phyloP scores from a whole-genome alignment of 2,888 invertebrate genomes.

The Acleris emargana region DNA sequence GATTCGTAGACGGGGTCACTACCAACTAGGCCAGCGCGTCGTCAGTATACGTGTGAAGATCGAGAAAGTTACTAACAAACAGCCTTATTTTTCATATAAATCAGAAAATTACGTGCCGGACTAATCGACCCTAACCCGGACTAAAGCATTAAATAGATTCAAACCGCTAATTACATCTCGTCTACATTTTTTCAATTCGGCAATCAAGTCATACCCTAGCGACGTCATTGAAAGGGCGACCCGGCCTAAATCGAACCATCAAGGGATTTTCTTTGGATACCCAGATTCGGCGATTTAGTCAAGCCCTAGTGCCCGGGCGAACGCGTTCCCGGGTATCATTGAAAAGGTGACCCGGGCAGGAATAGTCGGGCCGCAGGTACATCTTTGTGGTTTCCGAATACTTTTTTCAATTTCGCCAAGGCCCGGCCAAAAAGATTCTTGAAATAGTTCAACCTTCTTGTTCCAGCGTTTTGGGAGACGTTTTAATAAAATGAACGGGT shows the following conservation, averaged over 20 bases:
- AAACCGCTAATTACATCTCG: background rate
- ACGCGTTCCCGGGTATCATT: slow-evolving; percentile 7
- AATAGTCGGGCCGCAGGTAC: slow-evolving; percentile 32
- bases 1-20: no score
- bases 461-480: slow-evolving; percentile 1
- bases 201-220: slow-evolving; percentile 7
- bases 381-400: slow-evolving; percentile 32
- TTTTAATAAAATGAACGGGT: background rate
- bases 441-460: slow-evolving; percentile 20
- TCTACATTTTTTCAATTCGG: background rate
- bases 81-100: no score
- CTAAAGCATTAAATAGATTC: background rate
- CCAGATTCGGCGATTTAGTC: slow-evolving; percentile 10
- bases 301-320: slow-evolving; percentile 5
- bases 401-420: slow-evolving; percentile 29
- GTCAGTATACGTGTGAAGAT: no score
- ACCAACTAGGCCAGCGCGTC: no score
- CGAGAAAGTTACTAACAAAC: no score
- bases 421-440: slow-evolving; percentile 25
- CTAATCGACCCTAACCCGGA: no score
- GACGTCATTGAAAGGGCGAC: slow-evolving; percentile 10
- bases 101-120: no score
- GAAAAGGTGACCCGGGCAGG: slow-evolving; percentile 16
- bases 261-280: slow-evolving; percentile 14
- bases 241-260: slow-evolving; percentile 8